phyloP scores from a whole-genome alignment of 2,113 vertebrate species.

The Malurus cyaneus region DNA sequence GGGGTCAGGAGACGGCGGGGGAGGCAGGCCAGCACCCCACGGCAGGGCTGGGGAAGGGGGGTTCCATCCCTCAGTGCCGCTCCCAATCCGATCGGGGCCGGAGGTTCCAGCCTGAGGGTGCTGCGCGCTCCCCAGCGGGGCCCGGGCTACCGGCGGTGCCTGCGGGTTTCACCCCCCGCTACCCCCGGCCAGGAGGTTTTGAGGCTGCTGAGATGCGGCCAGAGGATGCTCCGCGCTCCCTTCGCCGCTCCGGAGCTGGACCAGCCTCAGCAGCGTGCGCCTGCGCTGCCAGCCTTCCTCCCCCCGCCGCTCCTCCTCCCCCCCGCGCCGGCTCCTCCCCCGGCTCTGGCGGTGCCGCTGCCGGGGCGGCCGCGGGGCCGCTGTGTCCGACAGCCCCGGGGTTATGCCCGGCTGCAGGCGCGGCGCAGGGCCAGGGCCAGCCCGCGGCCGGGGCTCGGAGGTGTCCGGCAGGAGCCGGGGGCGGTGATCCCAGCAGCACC shows the following conservation, averaged over 20 bases:
- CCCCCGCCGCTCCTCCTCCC: neutral
- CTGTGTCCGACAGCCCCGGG: neutral
- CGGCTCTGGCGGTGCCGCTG: neutral
- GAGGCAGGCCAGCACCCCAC: neutral
- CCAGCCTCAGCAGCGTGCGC: neutral
- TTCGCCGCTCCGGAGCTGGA: neutral
- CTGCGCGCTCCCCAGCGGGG: neutral
- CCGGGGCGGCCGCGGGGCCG: neutral
- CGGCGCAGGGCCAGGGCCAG: neutral
- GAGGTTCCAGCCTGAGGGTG: neutral
- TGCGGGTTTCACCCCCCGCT: neutral
- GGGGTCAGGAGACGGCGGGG: neutral
- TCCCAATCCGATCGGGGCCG: neutral
- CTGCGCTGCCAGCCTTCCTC: constrained; percentile 29
- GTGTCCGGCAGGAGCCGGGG: neutral
- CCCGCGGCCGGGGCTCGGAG: neutral
- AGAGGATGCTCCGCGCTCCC: neutral
- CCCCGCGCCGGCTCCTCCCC: neutral
- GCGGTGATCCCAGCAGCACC: neutral
- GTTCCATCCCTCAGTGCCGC: neutral
- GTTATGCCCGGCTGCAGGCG: constrained; percentile 16
- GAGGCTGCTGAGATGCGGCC: neutral
- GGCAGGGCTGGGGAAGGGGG: neutral
- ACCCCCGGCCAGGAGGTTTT: neutral
- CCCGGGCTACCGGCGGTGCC: neutral